Percentiles rank a stretch among this genome's conserved stretches.
These are phyloP conservation scores for Mormyrops boulengeri DNA, from an alignment of 2,797 vertebrate species.

Conservation along the genomic window DNA sequence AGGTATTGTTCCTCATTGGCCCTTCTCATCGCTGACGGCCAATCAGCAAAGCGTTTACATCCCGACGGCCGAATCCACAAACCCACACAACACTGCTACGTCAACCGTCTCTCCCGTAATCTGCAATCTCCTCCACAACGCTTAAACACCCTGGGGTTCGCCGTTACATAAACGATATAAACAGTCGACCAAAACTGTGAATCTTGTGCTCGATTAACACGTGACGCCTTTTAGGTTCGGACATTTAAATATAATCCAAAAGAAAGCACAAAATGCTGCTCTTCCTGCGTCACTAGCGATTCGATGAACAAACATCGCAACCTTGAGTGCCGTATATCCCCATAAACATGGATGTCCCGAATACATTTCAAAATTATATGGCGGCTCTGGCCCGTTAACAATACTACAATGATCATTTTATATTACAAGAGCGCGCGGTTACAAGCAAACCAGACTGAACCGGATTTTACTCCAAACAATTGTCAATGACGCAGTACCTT, in stretches of 20 bases:
- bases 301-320: not conserved
- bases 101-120: not conserved
- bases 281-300: not conserved
- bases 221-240: not conserved
- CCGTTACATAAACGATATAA: not conserved
- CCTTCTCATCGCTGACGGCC: not conserved
- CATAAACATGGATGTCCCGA: not conserved
- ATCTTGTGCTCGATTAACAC: not conserved
- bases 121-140: not conserved
- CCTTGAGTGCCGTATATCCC: not conserved
- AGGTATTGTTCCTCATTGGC: not conserved
- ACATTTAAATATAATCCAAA: not conserved
- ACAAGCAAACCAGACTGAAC: not conserved
- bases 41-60: slow-evolving; percentile 22
- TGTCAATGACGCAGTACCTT: not conserved
- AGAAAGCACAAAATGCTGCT: not conserved
- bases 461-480: not conserved
- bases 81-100: slow-evolving; percentile 27
- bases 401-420: not conserved
- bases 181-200: not conserved
- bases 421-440: not conserved
- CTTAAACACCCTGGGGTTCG: not conserved
- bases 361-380: not conserved
- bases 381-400: not conserved
- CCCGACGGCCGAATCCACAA: slow-evolving; percentile 67